Conservation (phyloP, 2,797 vertebrate genomes). For the Schizopygopsis malacanthus region DNA sequence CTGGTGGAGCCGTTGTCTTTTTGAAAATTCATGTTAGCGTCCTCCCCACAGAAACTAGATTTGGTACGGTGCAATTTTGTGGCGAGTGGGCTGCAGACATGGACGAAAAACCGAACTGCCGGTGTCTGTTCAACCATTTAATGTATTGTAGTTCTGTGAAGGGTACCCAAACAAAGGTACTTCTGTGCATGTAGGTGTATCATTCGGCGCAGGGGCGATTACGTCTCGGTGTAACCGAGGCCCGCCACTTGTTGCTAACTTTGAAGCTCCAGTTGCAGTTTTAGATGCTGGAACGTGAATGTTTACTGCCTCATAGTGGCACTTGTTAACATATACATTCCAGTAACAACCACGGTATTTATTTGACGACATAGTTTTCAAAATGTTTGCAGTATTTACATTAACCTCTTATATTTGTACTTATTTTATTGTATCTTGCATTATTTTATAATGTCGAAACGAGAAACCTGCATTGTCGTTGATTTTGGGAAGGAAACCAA, state of each 20-base stretch:
- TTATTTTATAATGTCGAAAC: conserved; percentile 45
- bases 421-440: conserved; percentile 47
- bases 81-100: conserved; percentile 30
- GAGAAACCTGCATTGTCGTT: conserved; percentile 35
- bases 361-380: conserved; percentile 59
- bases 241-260: conserved; percentile 44
- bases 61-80: conserved; percentile 39
- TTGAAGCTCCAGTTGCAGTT: conserved; percentile 53
- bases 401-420: conserved; percentile 57
- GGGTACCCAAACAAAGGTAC: conserved; percentile 58
- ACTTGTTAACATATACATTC: conserved; percentile 78
- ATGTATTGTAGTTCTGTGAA: conserved; percentile 62
- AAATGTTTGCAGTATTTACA: conserved; percentile 70
- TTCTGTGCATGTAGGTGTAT: conserved; percentile 65
- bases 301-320: conserved; percentile 82
- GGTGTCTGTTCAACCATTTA: conserved; percentile 55
- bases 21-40: not conserved
- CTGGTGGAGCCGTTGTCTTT: conserved; percentile 18
- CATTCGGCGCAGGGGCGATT: conserved; percentile 44
- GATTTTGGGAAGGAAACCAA: conserved; percentile 36
- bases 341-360: conserved; percentile 59
- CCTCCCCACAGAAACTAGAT: conserved; percentile 16
- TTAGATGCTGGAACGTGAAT: conserved; percentile 77
- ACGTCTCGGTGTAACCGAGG: conserved; percentile 47
- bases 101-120: not conserved